Percentiles rank a stretch among this genome's conserved stretches.
These are phyloP conservation scores for Triops cancriformis DNA, from an alignment of 1,140 invertebrate species.

Conservation along the genomic window DNA sequence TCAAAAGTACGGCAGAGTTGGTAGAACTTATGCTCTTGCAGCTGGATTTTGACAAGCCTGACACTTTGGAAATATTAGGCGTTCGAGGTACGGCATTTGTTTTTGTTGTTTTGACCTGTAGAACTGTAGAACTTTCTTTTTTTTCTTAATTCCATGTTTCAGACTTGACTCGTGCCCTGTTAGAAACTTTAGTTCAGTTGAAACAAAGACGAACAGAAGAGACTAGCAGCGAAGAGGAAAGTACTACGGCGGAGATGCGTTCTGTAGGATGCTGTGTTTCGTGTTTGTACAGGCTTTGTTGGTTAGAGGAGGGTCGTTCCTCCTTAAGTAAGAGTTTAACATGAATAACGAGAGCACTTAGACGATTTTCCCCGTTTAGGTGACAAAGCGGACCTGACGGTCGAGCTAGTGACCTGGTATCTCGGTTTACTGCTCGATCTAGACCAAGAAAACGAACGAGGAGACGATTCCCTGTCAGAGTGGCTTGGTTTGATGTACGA, in stretches of 20 bases:
- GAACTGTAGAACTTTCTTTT: background rate
- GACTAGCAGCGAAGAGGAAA: background rate
- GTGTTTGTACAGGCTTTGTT: background rate
- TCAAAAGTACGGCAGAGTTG: background rate
- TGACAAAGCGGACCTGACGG: background rate
- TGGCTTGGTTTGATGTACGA: background rate
- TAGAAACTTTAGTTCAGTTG: background rate
- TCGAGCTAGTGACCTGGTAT: background rate
- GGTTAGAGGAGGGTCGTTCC: background rate
- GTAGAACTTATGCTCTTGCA: background rate
- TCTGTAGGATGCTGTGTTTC: background rate
- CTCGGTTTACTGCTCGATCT: background rate
- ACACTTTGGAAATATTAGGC: background rate
- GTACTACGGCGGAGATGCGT: background rate
- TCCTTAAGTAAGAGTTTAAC: background rate
- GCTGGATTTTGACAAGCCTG: background rate
- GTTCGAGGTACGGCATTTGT: background rate
- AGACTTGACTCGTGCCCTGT: background rate
- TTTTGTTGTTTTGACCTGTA: background rate
- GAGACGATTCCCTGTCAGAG: background rate
- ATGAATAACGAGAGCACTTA: background rate
- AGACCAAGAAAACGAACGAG: background rate
- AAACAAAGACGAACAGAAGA: background rate
- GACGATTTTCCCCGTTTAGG: background rate
- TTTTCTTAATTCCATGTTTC: background rate